Conservation (phyloP, 2,888 invertebrate species). For the Cyclophora albipunctata region DNA sequence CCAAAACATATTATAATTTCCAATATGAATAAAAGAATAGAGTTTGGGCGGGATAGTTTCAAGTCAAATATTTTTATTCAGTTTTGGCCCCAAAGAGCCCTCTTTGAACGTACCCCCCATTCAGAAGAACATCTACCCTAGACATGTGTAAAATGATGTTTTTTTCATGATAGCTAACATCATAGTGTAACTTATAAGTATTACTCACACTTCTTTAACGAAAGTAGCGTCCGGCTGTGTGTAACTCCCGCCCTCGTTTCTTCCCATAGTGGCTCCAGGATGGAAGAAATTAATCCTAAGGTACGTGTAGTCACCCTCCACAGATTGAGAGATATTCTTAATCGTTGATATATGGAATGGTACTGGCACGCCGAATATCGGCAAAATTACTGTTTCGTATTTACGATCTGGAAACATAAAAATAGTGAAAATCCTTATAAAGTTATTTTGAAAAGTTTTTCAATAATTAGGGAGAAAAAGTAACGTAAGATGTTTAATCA, state of each 20-base stretch:
- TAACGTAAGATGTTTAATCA: too few relatives aligned
- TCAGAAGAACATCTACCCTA: too few relatives aligned
- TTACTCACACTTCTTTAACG: conserved; percentile 95
- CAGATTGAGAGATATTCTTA: conserved; percentile 98
- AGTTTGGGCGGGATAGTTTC: too few relatives aligned
- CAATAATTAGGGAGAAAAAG: too few relatives aligned
- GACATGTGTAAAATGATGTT: not conserved
- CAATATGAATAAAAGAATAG: too few relatives aligned
- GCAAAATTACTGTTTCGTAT: conserved; percentile 98
- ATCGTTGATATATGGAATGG: conserved; percentile 99
- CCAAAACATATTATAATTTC: not conserved
- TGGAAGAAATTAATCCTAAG: conserved; percentile 98
- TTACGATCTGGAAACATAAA: conserved; percentile 83
- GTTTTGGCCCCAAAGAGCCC: too few relatives aligned
- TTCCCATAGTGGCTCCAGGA: conserved; percentile 97
- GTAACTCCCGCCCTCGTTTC: conserved; percentile 92
- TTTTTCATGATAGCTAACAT: not conserved
- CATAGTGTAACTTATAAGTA: not conserved
- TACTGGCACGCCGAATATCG: conserved; percentile 95
- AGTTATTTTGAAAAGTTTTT: too few relatives aligned
- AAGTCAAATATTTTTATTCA: too few relatives aligned
- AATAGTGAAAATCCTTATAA: not conserved
- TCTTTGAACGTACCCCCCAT: too few relatives aligned
- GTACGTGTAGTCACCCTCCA: conserved; percentile 99
- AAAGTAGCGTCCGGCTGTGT: conserved; percentile 97